A percentile compares a stretch with the other conserved stretches of the same genome.
These are phyloP conservation scores for Neodiprion lecontei DNA, from an alignment of 1,140 invertebrate species.

Conservation along the genomic window DNA sequence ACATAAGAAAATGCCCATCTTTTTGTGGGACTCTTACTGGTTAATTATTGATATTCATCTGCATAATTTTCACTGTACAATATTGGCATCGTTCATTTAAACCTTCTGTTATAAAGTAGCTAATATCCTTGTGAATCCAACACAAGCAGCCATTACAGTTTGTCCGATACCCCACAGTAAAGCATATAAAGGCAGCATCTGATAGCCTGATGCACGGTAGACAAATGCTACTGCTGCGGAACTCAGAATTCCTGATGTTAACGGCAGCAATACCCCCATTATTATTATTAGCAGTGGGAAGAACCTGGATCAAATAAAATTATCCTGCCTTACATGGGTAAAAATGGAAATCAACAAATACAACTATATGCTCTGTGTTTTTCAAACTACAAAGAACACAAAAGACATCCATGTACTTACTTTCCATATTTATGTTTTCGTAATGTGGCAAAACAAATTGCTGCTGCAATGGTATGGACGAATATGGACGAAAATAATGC, in stretches of 20 bases:
- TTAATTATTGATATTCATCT: no score
- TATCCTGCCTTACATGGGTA: neutral
- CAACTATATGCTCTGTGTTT: no score
- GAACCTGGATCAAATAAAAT: conserved; percentile 64
- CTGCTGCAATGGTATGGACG: conserved; percentile 88
- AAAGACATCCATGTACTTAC: conserved; percentile 49
- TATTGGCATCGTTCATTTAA: no score
- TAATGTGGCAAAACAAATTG: conserved; percentile 88
- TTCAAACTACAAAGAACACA: neutral
- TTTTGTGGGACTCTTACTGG: no score
- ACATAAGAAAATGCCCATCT: no score
- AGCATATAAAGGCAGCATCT: conserved; percentile 89
- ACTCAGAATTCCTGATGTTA: conserved; percentile 86
- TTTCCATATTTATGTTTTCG: conserved; percentile 93
- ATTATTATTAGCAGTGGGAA: conserved; percentile 87
- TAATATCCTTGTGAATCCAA: conserved; percentile 91
- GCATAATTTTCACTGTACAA: no score
- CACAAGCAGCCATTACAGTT: conserved; percentile 84
- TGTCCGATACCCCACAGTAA: conserved; percentile 93
- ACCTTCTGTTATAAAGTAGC: conserved; percentile 78
- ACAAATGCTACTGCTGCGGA: conserved; percentile 95
- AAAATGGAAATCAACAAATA: conserved; percentile 13
- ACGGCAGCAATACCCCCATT: conserved; percentile 86
- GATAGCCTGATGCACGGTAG: conserved; percentile 85
- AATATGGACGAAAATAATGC: conserved; percentile 91